These are phyloP conservation scores for Idaea dimidiata DNA, from an alignment of 2,888 invertebrate genomes.

Conservation along the genomic window DNA sequence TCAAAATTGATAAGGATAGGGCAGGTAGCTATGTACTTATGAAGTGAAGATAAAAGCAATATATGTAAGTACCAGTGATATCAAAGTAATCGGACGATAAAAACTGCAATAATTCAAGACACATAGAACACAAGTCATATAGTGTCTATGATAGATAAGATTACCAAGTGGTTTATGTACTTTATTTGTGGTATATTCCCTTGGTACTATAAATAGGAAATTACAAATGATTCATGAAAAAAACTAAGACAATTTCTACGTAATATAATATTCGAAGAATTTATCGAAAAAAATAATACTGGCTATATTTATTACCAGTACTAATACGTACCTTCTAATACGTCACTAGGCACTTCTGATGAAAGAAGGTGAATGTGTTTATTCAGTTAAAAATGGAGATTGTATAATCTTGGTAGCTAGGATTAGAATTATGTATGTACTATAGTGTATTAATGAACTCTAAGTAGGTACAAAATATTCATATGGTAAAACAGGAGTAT, in stretches of 20 bases:
- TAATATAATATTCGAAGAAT: not conserved
- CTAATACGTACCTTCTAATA: too few relatives aligned
- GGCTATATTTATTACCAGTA: too few relatives aligned
- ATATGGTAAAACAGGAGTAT: too few relatives aligned
- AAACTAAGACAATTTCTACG: not conserved
- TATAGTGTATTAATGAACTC: too few relatives aligned
- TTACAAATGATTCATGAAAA: not conserved
- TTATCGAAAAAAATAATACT: not conserved
- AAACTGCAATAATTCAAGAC: not conserved
- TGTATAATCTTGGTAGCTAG: too few relatives aligned
- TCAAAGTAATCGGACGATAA: not conserved
- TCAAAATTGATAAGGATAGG: not conserved
- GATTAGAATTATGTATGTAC: too few relatives aligned
- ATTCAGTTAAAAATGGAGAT: too few relatives aligned
- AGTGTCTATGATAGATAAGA: not conserved
- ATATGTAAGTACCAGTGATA: not conserved
- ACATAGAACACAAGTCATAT: constrained; percentile 1
- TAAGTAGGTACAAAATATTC: too few relatives aligned
- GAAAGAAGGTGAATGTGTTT: too few relatives aligned
- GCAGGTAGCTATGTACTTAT: too few relatives aligned
- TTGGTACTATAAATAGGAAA: not conserved
- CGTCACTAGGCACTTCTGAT: too few relatives aligned
- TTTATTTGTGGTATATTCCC: not conserved
- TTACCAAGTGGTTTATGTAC: not conserved
- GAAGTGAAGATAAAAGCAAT: not conserved